Percentiles rank a stretch among this genome's conserved stretches.
Evolutionary conservation across 2,888 invertebrate species (phyloP).

Genomic region (Apodemia duryi): DNA sequence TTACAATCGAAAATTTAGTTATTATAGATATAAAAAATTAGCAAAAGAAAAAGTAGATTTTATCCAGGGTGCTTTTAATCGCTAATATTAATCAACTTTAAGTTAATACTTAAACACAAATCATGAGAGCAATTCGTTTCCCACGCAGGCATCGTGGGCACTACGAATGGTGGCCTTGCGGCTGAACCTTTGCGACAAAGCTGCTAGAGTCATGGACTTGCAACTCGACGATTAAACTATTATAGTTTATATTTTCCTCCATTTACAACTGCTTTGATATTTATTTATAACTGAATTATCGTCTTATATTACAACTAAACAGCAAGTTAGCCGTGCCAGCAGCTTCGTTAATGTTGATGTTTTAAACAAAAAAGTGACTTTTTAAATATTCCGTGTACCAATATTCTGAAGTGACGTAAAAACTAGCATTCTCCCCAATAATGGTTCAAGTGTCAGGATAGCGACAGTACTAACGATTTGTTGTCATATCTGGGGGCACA

Average conservation of each 20-base stretch:
- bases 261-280: constrained; percentile 22
- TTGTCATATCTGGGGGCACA: no score
- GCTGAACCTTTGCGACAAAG: constrained; percentile 56
- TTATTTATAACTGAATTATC: not conserved
- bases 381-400: no score
- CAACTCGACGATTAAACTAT: constrained; percentile 22
- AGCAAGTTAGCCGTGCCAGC: no score
- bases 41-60: not conserved
- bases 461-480: no score
- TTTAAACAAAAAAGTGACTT: no score
- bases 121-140: constrained; percentile 33
- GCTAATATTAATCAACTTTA: not conserved
- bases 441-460: no score
- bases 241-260: constrained; percentile 33
- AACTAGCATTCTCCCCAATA: no score
- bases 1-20: no score
- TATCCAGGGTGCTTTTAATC: not conserved
- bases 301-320: no score
- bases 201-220: constrained; percentile 34
- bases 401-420: no score
- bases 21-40: no score
- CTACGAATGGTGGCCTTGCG: constrained; percentile 51
- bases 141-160: constrained; percentile 34
- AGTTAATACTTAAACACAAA: constrained; percentile 6
- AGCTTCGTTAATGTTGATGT: no score